phyloP scores from a whole-genome alignment of 2,888 invertebrate genomes.

The Eupsilia transversa region DNA sequence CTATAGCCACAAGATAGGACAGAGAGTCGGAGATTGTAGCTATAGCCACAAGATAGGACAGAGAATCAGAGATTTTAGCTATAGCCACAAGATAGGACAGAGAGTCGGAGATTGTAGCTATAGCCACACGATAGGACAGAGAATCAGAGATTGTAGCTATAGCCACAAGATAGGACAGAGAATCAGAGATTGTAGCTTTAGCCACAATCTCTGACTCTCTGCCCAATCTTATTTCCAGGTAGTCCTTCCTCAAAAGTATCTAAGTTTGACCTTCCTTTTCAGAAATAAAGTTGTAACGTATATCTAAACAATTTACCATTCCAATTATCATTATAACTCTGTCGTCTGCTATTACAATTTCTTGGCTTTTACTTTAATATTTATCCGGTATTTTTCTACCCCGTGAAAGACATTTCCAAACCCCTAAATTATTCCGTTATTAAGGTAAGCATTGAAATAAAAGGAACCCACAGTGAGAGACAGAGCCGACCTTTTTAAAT shows the following conservation, averaged over 20 bases:
- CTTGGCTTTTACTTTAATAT: background rate
- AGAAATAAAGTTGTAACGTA: background rate
- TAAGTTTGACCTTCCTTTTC: background rate
- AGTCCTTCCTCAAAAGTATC: background rate
- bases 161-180: no score
- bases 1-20: no score
- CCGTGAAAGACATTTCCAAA: background rate
- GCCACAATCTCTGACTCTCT: no score
- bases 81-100: no score
- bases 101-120: no score
- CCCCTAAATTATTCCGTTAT: background rate
- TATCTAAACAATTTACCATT: background rate
- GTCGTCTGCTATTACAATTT: background rate
- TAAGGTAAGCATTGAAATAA: slow-evolving; percentile 37
- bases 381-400: background rate
- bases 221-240: no score
- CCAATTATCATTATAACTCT: background rate
- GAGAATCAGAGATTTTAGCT: no score
- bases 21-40: no score
- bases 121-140: no score
- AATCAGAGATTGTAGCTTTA: background rate
- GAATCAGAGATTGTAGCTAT: no score
- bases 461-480: slow-evolving; percentile 15
- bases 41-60: no score
- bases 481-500: slow-evolving; percentile 49